phyloP scores from a whole-genome alignment of 2,888 invertebrate species.

The Drosophila eohydei region DNA sequence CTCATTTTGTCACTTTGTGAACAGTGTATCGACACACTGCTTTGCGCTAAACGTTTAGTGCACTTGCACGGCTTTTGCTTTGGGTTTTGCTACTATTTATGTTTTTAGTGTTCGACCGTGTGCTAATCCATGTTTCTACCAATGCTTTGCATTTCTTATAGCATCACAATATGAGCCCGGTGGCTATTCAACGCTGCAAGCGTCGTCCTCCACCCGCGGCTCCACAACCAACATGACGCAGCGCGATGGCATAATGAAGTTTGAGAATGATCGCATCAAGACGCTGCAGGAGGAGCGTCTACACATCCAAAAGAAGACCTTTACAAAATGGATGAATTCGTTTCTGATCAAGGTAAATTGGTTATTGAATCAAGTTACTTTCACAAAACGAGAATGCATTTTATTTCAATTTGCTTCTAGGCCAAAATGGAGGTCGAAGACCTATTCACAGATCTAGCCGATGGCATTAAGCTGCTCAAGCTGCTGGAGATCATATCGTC shows the following conservation, averaged over 20 bases:
- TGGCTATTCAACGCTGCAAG: slow-evolving; percentile 87
- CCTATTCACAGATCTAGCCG: slow-evolving; percentile 97
- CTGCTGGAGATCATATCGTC: slow-evolving; percentile 99
- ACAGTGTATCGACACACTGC: background rate
- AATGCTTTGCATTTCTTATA: slow-evolving; percentile 73
- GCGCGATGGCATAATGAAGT: slow-evolving; percentile 95
- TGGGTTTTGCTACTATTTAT: background rate
- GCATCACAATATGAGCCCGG: slow-evolving; percentile 89
- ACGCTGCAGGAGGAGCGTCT: slow-evolving; percentile 98
- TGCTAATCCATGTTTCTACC: slow-evolving; percentile 30
- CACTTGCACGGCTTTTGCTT: slow-evolving; percentile 36
- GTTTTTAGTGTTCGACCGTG: slow-evolving; percentile 10
- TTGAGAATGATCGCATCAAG: slow-evolving; percentile 98
- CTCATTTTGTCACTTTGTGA: too few species aligned
- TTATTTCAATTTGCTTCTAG: slow-evolving; percentile 85
- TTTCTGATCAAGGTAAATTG: slow-evolving; percentile 94
- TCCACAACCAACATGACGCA: slow-evolving; percentile 92
- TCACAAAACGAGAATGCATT: slow-evolving; percentile 11
- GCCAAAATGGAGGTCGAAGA: slow-evolving; percentile 99
- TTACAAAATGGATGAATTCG: slow-evolving; percentile 99
- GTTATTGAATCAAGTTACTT: background rate
- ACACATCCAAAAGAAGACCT: slow-evolving; percentile 99
- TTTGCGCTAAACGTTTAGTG: slow-evolving; percentile 48
- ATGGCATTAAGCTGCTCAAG: slow-evolving; percentile 96
- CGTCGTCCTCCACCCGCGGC: slow-evolving; percentile 87